Evolutionary conservation across 2,113 vertebrate genomes (phyloP), one percentile per base, ranked within the genome.

Genomic region (Alexandromys fortis): DNA sequence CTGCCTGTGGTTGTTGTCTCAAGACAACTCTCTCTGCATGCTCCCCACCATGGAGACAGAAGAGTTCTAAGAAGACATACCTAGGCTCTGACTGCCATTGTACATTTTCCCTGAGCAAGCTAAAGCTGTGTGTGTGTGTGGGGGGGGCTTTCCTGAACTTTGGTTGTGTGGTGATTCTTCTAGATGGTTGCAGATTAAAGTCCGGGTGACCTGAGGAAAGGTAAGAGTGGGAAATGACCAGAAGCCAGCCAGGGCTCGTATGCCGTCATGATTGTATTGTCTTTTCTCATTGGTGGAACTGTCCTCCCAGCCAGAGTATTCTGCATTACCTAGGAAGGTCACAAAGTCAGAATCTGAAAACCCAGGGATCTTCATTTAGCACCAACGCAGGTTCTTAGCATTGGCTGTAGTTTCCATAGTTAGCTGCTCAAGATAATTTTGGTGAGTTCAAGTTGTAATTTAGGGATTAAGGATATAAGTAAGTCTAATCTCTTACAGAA

Each of bases 401-500:
- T 61, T 89, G 26, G 45, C 24, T 85, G n/a, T 38, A 85, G 28
- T 92, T 92, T 89, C 94, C 65, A 42, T 91, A 73, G 90, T 86
- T 81, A 94, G 70, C 91, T 55, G n/a, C 38, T 47, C 91, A 68
- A 73, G 86, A 68, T 87, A 14, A 86, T 89, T 87, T 83, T 79
- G 65, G 16, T 94, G 76, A 90, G 55, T 24, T 88, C n/a, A 38
- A 94, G 65, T 72, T 90, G 24, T 52, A 70, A n/a, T 26, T 70
- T 76, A 90, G 67, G 30, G 28, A 70, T 87, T 63, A 67, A 91
- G 72, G 77, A 86, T 77, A 7, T 89, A 47, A 52, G 21, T 89
- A 47, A 52, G 21, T 85, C 49, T 97, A 52, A 92, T 94, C 65
- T 95, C 78, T 95, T 95, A 89, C 21, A 96, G 86, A 95, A 96